Evolutionary conservation across 2,113 vertebrate genomes (phyloP).

Genomic region (Zosterops borbonicus): DNA sequence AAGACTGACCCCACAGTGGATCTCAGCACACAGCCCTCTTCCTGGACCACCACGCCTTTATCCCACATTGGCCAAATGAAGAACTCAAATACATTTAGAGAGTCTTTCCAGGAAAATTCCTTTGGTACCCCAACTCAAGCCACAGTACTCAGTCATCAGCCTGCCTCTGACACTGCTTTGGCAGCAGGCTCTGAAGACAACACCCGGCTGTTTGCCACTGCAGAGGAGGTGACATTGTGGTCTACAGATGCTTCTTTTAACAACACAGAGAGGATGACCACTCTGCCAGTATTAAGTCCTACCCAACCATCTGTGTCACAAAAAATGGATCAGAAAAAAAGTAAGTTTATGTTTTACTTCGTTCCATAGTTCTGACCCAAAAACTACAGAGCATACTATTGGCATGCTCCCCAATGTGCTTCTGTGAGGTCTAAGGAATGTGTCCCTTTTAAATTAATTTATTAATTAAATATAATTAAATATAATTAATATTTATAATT

Average conservation of each 20-base stretch:
- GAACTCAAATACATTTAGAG: constrained; percentile 46
- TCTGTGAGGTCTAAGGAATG: background rate
- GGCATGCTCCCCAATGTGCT: background rate
- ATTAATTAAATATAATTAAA: no score
- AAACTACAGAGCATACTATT: background rate
- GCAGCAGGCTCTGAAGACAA: background rate
- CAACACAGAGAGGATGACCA: background rate
- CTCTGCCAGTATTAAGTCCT: constrained; percentile 26
- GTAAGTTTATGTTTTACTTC: constrained; percentile 50
- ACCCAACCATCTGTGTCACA: background rate
- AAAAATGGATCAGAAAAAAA: constrained; percentile 28
- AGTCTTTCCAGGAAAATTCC: background rate
- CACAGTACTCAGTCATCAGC: background rate
- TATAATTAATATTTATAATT: no score
- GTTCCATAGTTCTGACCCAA: background rate
- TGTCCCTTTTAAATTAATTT: background rate
- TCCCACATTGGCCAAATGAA: constrained; percentile 33
- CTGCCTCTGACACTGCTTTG: background rate
- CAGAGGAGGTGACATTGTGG: background rate
- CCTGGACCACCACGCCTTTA: constrained; percentile 32
- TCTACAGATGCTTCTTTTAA: background rate
- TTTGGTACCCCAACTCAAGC: background rate
- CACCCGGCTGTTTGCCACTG: background rate
- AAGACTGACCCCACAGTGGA: background rate
- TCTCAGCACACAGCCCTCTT: background rate